Conservation (phyloP, 2,888 invertebrate species). For the Ganaspis brasiliensis region DNA sequence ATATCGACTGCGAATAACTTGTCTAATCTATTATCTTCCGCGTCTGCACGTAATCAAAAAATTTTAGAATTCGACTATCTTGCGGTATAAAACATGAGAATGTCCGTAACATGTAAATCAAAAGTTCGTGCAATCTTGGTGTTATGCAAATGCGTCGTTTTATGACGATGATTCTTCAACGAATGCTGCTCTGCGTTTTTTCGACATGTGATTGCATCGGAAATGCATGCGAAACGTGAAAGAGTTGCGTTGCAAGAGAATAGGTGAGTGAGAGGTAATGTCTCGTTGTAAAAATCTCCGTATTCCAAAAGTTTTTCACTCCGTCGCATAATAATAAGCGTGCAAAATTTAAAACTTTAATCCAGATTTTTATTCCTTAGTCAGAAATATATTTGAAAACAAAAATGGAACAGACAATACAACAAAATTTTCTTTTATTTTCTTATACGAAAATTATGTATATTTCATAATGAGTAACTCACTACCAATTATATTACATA, state of each 20-base stretch:
- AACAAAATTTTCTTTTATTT: too few relatives aligned
- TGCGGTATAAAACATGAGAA: slow-evolving; percentile 24
- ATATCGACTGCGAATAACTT: background rate
- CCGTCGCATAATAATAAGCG: too few relatives aligned
- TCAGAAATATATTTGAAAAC: too few relatives aligned
- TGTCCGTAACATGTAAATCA: slow-evolving; percentile 28
- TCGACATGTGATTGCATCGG: slow-evolving; percentile 37
- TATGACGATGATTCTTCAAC: slow-evolving; percentile 52
- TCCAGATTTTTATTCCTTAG: too few relatives aligned
- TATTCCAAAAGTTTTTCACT: too few relatives aligned
- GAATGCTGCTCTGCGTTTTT: slow-evolving; percentile 39
- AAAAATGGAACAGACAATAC: too few relatives aligned
- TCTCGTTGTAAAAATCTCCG: background rate
- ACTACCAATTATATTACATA: too few relatives aligned
- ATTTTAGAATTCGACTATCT: background rate
- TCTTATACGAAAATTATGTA: too few relatives aligned
- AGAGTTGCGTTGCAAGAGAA: slow-evolving; percentile 18
- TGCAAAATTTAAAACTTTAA: too few relatives aligned
- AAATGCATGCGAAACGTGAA: slow-evolving; percentile 35
- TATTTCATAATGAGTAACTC: too few relatives aligned
- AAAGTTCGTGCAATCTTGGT: slow-evolving; percentile 30
- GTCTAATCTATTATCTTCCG: background rate
- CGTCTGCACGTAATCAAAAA: background rate
- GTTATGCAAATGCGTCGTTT: slow-evolving; percentile 60
- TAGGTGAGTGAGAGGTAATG: background rate